A percentile compares a stretch with the other conserved stretches of the same genome.
phyloP scores from a whole-genome alignment of 2,797 vertebrate genomes.

The Poecile montanus region DNA sequence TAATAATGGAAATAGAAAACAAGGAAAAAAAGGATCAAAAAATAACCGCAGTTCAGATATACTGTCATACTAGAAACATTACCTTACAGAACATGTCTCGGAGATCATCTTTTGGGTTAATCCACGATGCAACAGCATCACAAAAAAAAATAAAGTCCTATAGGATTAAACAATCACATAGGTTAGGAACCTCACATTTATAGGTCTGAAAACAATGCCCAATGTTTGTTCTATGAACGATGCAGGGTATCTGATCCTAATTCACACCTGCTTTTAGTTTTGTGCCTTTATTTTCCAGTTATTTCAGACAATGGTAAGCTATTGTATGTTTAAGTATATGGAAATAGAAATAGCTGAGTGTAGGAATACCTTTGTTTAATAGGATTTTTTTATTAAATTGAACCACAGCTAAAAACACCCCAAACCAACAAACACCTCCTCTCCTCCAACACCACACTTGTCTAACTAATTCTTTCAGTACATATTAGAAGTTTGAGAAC shows the following conservation, averaged over 20 bases:
- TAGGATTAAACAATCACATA: conserved; percentile 59
- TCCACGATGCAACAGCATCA: conserved; percentile 98
- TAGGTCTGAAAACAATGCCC: not conserved
- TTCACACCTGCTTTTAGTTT: not conserved
- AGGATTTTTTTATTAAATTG: not conserved
- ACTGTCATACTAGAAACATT: conserved; percentile 49
- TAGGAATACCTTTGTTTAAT: not conserved
- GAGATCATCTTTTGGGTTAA: conserved; percentile 97
- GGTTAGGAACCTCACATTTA: not conserved
- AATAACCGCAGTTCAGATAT: not conserved
- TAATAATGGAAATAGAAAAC: not conserved
- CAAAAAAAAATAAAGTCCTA: conserved; percentile 99
- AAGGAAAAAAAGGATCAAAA: not conserved
- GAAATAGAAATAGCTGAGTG: not conserved
- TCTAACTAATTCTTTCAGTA: not conserved
- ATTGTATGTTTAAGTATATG: not conserved
- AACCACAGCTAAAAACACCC: not conserved
- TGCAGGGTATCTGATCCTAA: not conserved
- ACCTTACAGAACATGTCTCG: conserved; percentile 99
- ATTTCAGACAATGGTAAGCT: not conserved
- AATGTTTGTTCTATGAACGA: not conserved
- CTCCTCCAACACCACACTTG: not conserved
- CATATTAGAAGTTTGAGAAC: not conserved
- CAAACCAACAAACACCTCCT: not conserved
- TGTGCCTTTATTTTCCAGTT: not conserved